These are phyloP conservation scores for Plagiodera versicolora DNA, from an alignment of 2,888 invertebrate species.

Conservation along the genomic window DNA sequence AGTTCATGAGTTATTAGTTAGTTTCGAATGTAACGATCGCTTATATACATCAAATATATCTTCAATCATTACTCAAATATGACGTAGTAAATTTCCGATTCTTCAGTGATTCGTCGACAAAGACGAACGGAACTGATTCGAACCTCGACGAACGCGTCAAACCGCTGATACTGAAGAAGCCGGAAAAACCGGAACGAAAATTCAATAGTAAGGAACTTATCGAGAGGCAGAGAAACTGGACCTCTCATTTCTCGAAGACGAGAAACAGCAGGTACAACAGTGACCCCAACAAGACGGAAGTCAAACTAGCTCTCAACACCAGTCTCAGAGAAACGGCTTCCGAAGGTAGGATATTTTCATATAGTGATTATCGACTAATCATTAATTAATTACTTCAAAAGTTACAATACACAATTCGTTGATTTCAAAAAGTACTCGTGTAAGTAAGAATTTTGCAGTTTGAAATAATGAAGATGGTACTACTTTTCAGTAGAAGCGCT, in stretches of 20 bases:
- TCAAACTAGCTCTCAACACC: conserved; percentile 52
- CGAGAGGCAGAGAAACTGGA: conserved; percentile 91
- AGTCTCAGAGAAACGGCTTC: conserved; percentile 33
- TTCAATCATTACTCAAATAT: neutral
- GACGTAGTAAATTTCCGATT: too few species aligned
- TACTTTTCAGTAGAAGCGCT: too few species aligned
- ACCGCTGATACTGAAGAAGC: conserved; percentile 58
- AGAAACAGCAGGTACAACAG: conserved; percentile 64
- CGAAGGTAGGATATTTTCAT: conserved; percentile 36
- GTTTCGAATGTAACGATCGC: too few species aligned
- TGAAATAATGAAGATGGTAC: too few species aligned
- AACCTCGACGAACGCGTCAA: conserved; percentile 39
- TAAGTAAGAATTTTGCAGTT: too few species aligned
- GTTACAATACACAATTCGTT: too few species aligned
- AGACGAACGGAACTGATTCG: conserved; percentile 35
- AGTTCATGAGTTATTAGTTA: too few species aligned
- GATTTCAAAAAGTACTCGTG: too few species aligned
- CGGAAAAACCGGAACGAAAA: conserved; percentile 81
- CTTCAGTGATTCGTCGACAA: conserved; percentile 21
- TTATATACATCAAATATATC: too few species aligned
- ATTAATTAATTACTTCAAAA: too few species aligned
- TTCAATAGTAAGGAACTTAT: conserved; percentile 84
- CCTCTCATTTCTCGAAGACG: conserved; percentile 84
- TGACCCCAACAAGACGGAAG: conserved; percentile 65
- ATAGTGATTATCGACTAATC: neutral